phyloP scores from a whole-genome alignment of 64 coral and sea anemone species.

The Orbicella faveolata region DNA sequence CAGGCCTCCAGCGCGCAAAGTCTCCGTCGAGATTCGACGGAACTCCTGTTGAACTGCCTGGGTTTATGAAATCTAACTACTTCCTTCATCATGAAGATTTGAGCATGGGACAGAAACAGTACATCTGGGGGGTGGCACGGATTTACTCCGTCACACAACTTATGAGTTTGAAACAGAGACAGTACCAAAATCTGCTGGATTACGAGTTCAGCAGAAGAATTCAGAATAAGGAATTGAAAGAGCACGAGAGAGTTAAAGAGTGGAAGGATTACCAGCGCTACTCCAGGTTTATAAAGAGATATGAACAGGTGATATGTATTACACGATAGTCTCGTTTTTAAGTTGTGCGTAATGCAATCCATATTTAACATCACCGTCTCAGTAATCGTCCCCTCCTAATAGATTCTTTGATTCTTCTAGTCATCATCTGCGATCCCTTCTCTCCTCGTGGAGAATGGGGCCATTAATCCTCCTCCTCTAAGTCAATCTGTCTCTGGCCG shows the following conservation, averaged over 20 bases:
- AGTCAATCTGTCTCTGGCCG: too few species aligned
- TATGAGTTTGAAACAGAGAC: slow-evolving; percentile 74
- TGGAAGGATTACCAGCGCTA: slow-evolving; percentile 92
- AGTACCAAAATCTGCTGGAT: slow-evolving; percentile 81
- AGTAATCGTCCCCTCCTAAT: too few species aligned
- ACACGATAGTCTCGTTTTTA: too few species aligned
- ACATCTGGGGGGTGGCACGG: slow-evolving; percentile 91
- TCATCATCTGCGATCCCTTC: too few species aligned
- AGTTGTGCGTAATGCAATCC: too few species aligned
- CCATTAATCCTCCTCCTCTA: too few species aligned
- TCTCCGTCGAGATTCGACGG: slow-evolving; percentile 55
- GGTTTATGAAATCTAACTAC: slow-evolving; percentile 78
- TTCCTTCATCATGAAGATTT: slow-evolving; percentile 76
- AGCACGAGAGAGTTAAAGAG: slow-evolving; percentile 76
- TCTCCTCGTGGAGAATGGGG: too few species aligned
- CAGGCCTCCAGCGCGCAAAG: neutral
- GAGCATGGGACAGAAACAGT: slow-evolving; percentile 91
- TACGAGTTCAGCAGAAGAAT: slow-evolving; percentile 83
- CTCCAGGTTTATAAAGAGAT: slow-evolving; percentile 83
- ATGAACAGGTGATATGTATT: slow-evolving; percentile 69
- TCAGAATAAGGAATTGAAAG: slow-evolving; percentile 78
- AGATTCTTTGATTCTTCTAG: too few species aligned
- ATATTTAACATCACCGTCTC: too few species aligned
- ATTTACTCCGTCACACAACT: slow-evolving; percentile 91
- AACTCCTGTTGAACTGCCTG: slow-evolving; percentile 57